These are phyloP conservation scores for Lagocephalus sceleratus DNA, from an alignment of 2,797 vertebrate species.

Conservation along the genomic window DNA sequence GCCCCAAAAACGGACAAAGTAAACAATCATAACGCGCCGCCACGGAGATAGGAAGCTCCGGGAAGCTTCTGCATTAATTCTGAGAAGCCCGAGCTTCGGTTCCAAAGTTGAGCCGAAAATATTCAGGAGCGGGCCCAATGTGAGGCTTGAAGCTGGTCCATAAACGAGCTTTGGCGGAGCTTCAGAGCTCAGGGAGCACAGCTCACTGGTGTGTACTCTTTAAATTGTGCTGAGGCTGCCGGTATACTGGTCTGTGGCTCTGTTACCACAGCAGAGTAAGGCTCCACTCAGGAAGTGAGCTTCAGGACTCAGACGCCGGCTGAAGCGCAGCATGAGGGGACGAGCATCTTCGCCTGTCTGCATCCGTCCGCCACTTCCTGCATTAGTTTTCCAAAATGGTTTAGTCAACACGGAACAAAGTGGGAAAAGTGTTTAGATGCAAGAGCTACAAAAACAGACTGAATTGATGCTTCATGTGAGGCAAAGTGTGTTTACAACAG, in stretches of 20 bases:
- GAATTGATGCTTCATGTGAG: too few relatives aligned
- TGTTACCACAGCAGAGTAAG: slow-evolving; percentile 16
- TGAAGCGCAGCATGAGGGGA: slow-evolving; percentile 4
- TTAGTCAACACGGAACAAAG: not conserved
- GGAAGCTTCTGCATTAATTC: slow-evolving; percentile 4
- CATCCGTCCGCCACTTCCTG: slow-evolving; percentile 7
- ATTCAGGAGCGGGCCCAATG: not conserved
- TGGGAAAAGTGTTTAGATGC: not conserved
- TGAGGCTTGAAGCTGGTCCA: slow-evolving; percentile 10
- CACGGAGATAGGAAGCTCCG: too few relatives aligned
- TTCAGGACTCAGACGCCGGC: slow-evolving; percentile 11
- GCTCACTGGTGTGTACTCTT: slow-evolving; percentile 23
- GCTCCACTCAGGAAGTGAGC: slow-evolving; percentile 6
- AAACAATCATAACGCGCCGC: too few relatives aligned
- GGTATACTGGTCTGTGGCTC: slow-evolving; percentile 15
- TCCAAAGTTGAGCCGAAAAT: slow-evolving; percentile 15
- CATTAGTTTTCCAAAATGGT: slow-evolving; percentile 13
- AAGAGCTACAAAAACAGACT: not conserved
- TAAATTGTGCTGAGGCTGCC: slow-evolving; percentile 26
- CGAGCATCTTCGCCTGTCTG: slow-evolving; percentile 14
- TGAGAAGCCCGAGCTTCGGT: slow-evolving; percentile 1
- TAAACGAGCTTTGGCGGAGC: slow-evolving; percentile 17
- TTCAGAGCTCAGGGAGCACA: slow-evolving; percentile 7
- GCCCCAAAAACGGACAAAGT: too few relatives aligned
- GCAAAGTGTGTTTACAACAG: too few relatives aligned